Conservation (phyloP, 2,888 invertebrate genomes). For the Helobdella robusta region DNA sequence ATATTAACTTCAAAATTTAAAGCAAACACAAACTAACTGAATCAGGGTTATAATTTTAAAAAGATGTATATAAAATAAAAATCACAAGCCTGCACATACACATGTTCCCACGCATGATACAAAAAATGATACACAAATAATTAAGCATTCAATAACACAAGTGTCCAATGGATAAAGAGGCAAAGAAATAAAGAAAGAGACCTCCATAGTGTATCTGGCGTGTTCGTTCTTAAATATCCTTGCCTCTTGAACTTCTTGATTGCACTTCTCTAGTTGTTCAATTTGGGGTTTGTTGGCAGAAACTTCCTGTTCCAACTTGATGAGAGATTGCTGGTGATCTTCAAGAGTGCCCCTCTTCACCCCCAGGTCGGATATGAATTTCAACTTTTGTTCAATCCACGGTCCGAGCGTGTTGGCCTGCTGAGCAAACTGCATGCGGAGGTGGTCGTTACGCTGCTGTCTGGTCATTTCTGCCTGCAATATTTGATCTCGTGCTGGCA, state of each 20-base stretch:
- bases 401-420: constrained; percentile 97
- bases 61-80: too few species aligned
- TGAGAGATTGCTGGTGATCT: constrained; percentile 38
- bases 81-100: too few species aligned
- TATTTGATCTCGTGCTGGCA: constrained; percentile 90
- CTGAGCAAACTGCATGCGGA: constrained; percentile 94
- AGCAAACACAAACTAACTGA: too few species aligned
- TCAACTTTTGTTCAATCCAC: constrained; percentile 87
- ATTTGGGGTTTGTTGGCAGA: constrained; percentile 67
- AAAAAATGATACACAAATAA: too few species aligned
- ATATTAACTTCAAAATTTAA: too few species aligned
- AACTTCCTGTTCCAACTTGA: constrained; percentile 44
- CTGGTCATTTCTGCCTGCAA: constrained; percentile 89
- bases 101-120: too few species aligned
- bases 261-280: constrained; percentile 94
- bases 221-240: constrained; percentile 99
- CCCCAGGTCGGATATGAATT: constrained; percentile 85
- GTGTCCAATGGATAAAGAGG: too few species aligned
- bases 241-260: constrained; percentile 91
- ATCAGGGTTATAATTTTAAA: too few species aligned
- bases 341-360: constrained; percentile 61
- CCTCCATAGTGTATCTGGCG: constrained; percentile 95
- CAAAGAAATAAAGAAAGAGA: constrained; percentile 33
- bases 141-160: too few species aligned
- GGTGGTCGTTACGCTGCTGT: constrained; percentile 87